These are phyloP conservation scores for Melipona bicolor DNA, from an alignment of 2,888 invertebrate genomes.

Conservation along the genomic window DNA sequence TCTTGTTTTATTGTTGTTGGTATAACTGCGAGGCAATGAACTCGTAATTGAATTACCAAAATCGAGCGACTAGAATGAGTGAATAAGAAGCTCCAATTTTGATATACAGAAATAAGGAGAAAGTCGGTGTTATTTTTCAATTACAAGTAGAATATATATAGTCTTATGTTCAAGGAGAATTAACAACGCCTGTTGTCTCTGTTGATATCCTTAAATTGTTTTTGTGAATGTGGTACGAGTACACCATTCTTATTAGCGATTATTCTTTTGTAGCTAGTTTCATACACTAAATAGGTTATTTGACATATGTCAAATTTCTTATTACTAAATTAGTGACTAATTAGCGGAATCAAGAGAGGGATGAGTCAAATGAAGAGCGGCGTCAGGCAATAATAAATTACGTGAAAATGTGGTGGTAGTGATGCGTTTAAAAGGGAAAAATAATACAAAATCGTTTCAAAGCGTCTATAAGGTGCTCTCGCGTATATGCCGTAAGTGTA, in stretches of 20 bases:
- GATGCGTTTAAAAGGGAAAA: slow-evolving; percentile 83
- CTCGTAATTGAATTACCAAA: slow-evolving; percentile 68
- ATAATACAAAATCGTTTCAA: slow-evolving; percentile 82
- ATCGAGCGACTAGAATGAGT: slow-evolving; percentile 56
- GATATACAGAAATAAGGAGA: slow-evolving; percentile 13
- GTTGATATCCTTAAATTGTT: neutral
- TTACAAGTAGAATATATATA: neutral
- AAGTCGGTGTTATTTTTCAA: slow-evolving; percentile 10
- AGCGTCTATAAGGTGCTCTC: slow-evolving; percentile 83
- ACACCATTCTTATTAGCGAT: slow-evolving; percentile 44
- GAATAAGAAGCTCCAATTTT: slow-evolving; percentile 34
- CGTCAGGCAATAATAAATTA: slow-evolving; percentile 45
- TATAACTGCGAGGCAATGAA: slow-evolving; percentile 62
- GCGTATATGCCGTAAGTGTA: slow-evolving; percentile 83
- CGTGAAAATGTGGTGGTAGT: slow-evolving; percentile 77
- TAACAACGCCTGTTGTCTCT: neutral
- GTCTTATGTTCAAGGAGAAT: neutral
- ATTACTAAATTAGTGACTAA: slow-evolving; percentile 64
- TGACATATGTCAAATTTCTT: slow-evolving; percentile 75
- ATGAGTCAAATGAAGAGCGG: slow-evolving; percentile 36
- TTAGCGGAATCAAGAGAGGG: slow-evolving; percentile 26
- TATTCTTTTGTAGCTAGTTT: slow-evolving; percentile 66
- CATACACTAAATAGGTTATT: slow-evolving; percentile 70
- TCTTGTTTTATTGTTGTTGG: slow-evolving; percentile 35
- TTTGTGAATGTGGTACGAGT: slow-evolving; percentile 52